Evolutionary conservation across 2,888 invertebrate species (phyloP), one percentile per base, ranked within the genome.

Genomic region (Microdon myrmicae): DNA sequence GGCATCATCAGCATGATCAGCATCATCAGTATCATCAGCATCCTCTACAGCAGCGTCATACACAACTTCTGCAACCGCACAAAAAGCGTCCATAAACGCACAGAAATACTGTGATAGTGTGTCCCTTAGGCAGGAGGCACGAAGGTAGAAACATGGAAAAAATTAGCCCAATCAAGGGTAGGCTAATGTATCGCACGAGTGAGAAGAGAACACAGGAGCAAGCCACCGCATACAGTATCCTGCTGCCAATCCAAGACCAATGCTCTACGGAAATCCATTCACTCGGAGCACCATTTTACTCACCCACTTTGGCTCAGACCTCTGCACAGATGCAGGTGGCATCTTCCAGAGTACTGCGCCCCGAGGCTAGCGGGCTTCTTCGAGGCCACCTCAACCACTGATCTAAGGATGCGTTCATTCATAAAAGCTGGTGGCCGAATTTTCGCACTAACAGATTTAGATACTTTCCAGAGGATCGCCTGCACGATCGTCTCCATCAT

Each of bases 251-350:
- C n/a, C n/a, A 35, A 34, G 39, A 13, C 16, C 25, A 13, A 19
- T 28, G 19, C 28, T 13, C 13, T 5, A 20, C 12, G 29, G 6
- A 44, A 58, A 54, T 69, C 68, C 69, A 69, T 69, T 69, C 69
- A 69, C 68, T 67, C 68, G 68, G 67, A 55, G n/a, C n/a, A n/a
- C n/a, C n/a, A n/a, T n/a, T n/a, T 59, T 58, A 59, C 34, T 43
- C 54, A 45, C 23, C 17, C 35, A 26, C 22, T 22, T 22, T 22
- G 8, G 22, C 23, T 9, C 14, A 12, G 25, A 20, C 10, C n/a
- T 10, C 39, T 16, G 5, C 23, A 9, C 23, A 8, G 23, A n/a
- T n/a, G n/a, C n/a, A n/a, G n/a, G n/a, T n/a, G n/a, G n/a, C n/a
- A n/a, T n/a, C n/a, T n/a, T n/a, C n/a, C n/a, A n/a, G n/a, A n/a